Evolutionary conservation across 2,797 vertebrate genomes (phyloP).

Genomic region (Morelia viridis): DNA sequence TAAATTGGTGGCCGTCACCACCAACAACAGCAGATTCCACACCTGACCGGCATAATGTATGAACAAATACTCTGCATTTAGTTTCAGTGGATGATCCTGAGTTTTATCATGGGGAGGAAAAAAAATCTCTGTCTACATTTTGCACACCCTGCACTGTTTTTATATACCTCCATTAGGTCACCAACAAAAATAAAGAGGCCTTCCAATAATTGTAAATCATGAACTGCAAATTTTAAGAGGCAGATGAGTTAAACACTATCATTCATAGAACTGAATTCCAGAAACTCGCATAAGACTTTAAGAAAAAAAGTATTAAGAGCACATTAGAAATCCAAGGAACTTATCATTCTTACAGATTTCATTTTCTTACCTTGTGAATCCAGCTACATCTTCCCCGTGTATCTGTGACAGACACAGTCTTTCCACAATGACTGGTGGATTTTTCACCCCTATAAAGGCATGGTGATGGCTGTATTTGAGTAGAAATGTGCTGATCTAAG

Average conservation of each 20-base stretch:
- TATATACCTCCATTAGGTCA: too few species aligned
- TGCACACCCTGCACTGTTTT: too few species aligned
- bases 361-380: conserved; percentile 76
- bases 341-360: conserved; percentile 41
- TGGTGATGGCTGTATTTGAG: conserved; percentile 76
- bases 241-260: not conserved
- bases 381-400: conserved; percentile 81
- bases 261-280: not conserved
- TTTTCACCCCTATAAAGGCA: conserved; percentile 76
- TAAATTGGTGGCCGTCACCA: too few species aligned
- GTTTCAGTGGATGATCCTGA: too few species aligned
- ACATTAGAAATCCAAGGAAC: not conserved
- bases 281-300: not conserved
- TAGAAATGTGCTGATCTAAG: conserved; percentile 78
- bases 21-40: too few species aligned
- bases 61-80: too few species aligned
- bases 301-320: conserved; percentile 31
- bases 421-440: conserved; percentile 79
- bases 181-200: too few species aligned
- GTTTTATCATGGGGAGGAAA: too few species aligned
- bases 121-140: too few species aligned
- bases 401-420: conserved; percentile 77
- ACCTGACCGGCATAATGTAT: too few species aligned
- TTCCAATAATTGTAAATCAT: too few species aligned
- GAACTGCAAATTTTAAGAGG: not conserved